Percentiles rank a stretch among this genome's conserved stretches.
phyloP scores from a whole-genome alignment of 2,797 vertebrate species.

The Ctenopoma kingsleyae region DNA sequence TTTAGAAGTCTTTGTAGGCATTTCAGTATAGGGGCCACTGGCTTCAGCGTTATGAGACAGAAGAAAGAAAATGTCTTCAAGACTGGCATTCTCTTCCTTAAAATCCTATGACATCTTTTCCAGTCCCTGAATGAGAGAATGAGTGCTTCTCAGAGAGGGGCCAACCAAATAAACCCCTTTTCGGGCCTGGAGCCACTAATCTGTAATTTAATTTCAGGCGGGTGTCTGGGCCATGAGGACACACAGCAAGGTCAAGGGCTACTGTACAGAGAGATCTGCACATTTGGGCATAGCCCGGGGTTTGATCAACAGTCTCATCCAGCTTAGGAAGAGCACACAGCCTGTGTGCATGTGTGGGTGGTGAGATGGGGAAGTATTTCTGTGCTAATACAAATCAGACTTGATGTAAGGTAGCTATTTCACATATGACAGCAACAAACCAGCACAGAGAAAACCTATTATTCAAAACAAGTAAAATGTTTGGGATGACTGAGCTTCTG shows the following conservation, averaged over 20 bases:
- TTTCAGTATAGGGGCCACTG: slow-evolving; percentile 38
- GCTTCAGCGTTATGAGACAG: slow-evolving; percentile 34
- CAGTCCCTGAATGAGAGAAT: slow-evolving; percentile 61
- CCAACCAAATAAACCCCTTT: slow-evolving; percentile 80
- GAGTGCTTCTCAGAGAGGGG: slow-evolving; percentile 64
- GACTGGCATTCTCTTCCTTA: slow-evolving; percentile 63
- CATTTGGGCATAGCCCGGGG: slow-evolving; percentile 70
- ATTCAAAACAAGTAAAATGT: slow-evolving; percentile 78
- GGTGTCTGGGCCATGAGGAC: slow-evolving; percentile 77
- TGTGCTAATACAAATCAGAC: slow-evolving; percentile 50
- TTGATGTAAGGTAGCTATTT: slow-evolving; percentile 70
- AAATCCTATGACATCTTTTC: slow-evolving; percentile 71
- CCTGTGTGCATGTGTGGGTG: slow-evolving; percentile 1
- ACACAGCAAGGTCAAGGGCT: slow-evolving; percentile 75
- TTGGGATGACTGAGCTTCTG: slow-evolving; percentile 76
- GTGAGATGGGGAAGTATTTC: slow-evolving; percentile 24
- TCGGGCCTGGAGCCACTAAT: slow-evolving; percentile 77
- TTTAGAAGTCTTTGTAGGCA: slow-evolving; percentile 47
- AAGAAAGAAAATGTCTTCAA: slow-evolving; percentile 56
- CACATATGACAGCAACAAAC: slow-evolving; percentile 71
- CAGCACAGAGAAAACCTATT: slow-evolving; percentile 76
- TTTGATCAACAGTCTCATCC: slow-evolving; percentile 76
- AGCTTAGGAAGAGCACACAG: slow-evolving; percentile 58
- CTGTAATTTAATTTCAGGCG: slow-evolving; percentile 83
- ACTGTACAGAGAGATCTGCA: slow-evolving; percentile 70